Evolutionary conservation across 2,113 vertebrate species (phyloP), one percentile per base, ranked within the genome.

Genomic region (Psophia crepitans): DNA sequence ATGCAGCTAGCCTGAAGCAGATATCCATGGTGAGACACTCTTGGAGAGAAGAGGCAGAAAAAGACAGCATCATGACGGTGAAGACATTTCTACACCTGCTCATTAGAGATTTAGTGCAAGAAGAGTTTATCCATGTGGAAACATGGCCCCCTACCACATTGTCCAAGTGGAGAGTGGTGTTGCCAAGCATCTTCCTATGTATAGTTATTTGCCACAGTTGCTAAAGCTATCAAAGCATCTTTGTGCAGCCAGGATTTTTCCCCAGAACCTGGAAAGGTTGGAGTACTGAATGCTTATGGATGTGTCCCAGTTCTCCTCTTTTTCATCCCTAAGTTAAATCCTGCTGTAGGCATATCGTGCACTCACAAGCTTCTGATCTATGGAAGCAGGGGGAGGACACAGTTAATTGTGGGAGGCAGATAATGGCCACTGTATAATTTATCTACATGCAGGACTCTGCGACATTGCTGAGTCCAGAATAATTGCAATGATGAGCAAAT

Each of bases 11-110:
- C 39, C 85, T 70, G 80, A 64, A 91, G 85, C 43, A 68, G 63
- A 84, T 56, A 92, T 30, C 53, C 49, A 11, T 57, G 51, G 26
- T 57, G 84, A 89, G 77, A 87, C 28, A 12, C 22, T 73, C 60
- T 35, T 77, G 80, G 48, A 69, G 5, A 68, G 65, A 89, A 73
- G 53, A 64, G 44, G 48, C 41, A 79, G 65, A 49, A 97, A 90
- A 94, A 73, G n/a, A 44, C 33, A 81, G 43, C 8, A 14, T 65
- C 44, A 18, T 61, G 77, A 89, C 22, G 11, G 61, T 46, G 37
- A 87, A 92, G 43, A 43, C 13, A 51, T 93, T 97, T 91, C 84
- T 94, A 54, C 35, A 75, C 44, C 65, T 87, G 74, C 57, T 83
- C 11, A 21, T 84, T 92, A 78, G 66, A 91, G 49, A 76, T 68